A percentile compares a stretch with the other conserved stretches of the same genome.
These are phyloP conservation scores for Andrena praecox DNA, from an alignment of 2,888 invertebrate species.

Conservation along the genomic window DNA sequence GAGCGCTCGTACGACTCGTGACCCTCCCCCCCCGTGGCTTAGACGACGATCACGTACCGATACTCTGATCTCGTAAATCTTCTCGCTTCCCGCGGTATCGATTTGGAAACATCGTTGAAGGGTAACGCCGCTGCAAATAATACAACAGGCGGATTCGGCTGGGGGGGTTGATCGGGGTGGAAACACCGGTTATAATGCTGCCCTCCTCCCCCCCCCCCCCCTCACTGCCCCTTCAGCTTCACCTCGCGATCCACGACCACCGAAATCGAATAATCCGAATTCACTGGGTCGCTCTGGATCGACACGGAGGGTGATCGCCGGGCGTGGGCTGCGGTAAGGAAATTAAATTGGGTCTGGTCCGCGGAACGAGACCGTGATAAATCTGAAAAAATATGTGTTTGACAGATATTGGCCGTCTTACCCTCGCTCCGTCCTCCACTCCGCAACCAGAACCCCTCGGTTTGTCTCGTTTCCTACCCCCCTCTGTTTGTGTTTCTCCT, in stretches of 20 bases:
- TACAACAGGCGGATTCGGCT: background rate
- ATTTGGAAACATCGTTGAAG: constrained; percentile 7
- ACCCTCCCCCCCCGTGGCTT: background rate
- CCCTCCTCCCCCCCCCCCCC: background rate
- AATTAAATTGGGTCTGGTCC: constrained; percentile 80
- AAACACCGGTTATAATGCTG: background rate
- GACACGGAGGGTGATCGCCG: constrained; percentile 14
- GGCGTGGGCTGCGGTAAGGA: constrained; percentile 65
- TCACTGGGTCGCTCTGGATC: constrained; percentile 26
- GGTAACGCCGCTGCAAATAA: constrained; percentile 4
- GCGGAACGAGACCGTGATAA: constrained; percentile 77
- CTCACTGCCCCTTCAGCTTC: constrained; percentile 6
- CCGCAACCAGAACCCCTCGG: background rate
- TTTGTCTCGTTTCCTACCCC: background rate
- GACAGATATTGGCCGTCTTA: constrained; percentile 82
- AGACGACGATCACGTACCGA: constrained; percentile 12
- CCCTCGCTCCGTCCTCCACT: constrained; percentile 45
- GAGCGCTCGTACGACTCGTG: constrained; percentile 10
- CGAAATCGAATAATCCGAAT: constrained; percentile 51
- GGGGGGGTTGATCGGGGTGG: background rate
- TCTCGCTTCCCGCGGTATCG: background rate
- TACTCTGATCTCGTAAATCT: too few relatives aligned
- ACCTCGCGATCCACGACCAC: constrained; percentile 24
- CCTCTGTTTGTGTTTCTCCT: constrained; percentile 15
- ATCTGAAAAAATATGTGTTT: constrained; percentile 83